Percentiles rank a stretch among this genome's conserved stretches.
phyloP scores from a whole-genome alignment of 2,888 invertebrate genomes.

The Fragum whitleyi region DNA sequence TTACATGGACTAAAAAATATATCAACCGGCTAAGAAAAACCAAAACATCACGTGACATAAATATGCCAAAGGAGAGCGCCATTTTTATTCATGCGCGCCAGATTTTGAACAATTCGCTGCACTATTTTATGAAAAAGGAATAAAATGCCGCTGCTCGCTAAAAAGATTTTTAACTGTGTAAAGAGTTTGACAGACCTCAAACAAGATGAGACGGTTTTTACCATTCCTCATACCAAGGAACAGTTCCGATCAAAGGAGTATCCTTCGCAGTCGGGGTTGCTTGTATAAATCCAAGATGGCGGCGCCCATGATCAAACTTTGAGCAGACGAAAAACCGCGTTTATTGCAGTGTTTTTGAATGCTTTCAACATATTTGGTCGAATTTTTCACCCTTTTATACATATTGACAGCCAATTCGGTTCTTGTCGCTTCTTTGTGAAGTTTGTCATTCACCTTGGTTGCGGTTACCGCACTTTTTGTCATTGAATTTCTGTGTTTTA shows the following conservation, averaged over 20 bases:
- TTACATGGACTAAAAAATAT: too few relatives aligned
- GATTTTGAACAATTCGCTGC: conserved; percentile 78
- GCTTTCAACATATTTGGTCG: background rate
- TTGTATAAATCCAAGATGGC: conserved; percentile 81
- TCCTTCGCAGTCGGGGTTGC: conserved; percentile 76
- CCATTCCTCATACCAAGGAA: conserved; percentile 82
- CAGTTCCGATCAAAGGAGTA: conserved; percentile 83
- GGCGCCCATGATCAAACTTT: conserved; percentile 70
- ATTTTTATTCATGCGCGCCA: conserved; percentile 82
- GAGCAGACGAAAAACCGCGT: conserved; percentile 37
- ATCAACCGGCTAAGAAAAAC: conserved; percentile 7
- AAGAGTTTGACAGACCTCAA: conserved; percentile 73
- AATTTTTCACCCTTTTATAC: background rate
- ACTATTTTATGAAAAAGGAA: conserved; percentile 65
- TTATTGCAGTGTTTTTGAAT: background rate
- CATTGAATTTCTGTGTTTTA: background rate
- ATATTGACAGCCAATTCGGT: background rate
- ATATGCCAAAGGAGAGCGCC: conserved; percentile 61
- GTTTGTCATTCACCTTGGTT: too few relatives aligned
- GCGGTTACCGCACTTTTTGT: too few relatives aligned
- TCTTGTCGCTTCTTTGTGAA: too few relatives aligned
- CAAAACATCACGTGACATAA: conserved; percentile 62
- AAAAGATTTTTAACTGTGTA: conserved; percentile 76
- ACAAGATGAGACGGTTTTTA: conserved; percentile 77
- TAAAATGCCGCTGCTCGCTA: conserved; percentile 83